Evolutionary conservation across 2,888 invertebrate species (phyloP).

Genomic region (Rhingia campestris): DNA sequence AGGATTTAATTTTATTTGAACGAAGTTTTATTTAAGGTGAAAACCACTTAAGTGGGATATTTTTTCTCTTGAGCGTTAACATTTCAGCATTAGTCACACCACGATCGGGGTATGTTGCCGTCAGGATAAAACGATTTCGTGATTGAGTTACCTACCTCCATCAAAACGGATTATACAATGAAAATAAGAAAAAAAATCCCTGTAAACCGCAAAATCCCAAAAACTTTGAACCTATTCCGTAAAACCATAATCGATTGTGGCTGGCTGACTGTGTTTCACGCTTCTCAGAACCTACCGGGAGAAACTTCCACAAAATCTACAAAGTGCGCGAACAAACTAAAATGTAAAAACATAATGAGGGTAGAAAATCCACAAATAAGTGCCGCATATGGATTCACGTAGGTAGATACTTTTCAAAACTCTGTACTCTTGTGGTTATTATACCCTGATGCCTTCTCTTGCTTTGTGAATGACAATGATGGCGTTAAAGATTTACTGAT

Average conservation of each 20-base stretch:
- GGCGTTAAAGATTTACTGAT: constrained; percentile 50
- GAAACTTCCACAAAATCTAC: constrained; percentile 29
- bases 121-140: constrained; percentile 34
- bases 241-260: constrained; percentile 53
- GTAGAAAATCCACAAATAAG: constrained; percentile 50
- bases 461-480: constrained; percentile 17
- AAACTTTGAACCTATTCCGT: constrained; percentile 41
- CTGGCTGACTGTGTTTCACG: constrained; percentile 40
- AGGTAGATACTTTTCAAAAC: not conserved
- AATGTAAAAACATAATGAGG: constrained; percentile 46
- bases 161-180: not conserved
- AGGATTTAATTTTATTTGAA: not conserved
- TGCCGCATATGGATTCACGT: constrained; percentile 23
- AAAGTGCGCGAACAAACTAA: constrained; percentile 43
- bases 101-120: constrained; percentile 21
- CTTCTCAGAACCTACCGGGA: not conserved
- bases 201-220: constrained; percentile 44
- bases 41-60: constrained; percentile 43
- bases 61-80: constrained; percentile 27
- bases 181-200: constrained; percentile 15
- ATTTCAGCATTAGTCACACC: not conserved
- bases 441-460: not conserved
- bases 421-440: not conserved
- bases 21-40: constrained; percentile 8
- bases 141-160: constrained; percentile 35